phyloP scores from a whole-genome alignment of 1,140 invertebrate genomes.

The Idris sp. region DNA sequence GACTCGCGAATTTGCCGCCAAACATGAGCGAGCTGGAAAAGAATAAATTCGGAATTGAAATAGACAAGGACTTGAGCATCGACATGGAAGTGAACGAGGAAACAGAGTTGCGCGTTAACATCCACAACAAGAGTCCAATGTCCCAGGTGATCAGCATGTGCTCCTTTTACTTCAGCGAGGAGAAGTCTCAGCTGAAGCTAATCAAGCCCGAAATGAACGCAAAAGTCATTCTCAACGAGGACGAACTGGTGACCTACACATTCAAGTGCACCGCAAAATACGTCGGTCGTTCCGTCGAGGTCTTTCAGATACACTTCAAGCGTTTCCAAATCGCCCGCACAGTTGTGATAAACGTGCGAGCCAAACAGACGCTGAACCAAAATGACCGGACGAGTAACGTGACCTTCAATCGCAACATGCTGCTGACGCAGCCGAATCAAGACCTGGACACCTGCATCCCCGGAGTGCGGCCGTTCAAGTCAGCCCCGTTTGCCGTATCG shows the following conservation, averaged over 20 bases:
- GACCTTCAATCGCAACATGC: background rate
- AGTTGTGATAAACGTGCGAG: constrained; percentile 77
- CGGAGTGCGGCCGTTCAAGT: constrained; percentile 80
- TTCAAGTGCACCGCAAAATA: constrained; percentile 78
- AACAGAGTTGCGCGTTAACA: constrained; percentile 61
- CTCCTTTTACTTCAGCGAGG: constrained; percentile 65
- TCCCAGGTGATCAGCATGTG: constrained; percentile 63
- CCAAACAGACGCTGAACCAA: background rate
- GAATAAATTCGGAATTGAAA: constrained; percentile 72
- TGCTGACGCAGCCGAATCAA: constrained; percentile 53
- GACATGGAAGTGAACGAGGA: constrained; percentile 72
- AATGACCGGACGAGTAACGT: background rate
- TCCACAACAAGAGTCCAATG: constrained; percentile 71
- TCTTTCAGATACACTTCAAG: constrained; percentile 80
- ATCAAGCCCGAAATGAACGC: constrained; percentile 57
- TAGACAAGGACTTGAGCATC: constrained; percentile 72
- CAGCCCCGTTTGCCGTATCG: constrained; percentile 79
- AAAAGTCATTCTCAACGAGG: constrained; percentile 66
- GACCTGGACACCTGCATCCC: constrained; percentile 75
- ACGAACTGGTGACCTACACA: constrained; percentile 66
- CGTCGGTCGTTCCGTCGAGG: constrained; percentile 80
- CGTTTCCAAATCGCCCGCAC: constrained; percentile 80
- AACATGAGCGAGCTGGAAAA: constrained; percentile 58
- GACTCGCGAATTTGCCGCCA: too few relatives aligned
- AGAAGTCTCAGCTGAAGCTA: constrained; percentile 72